phyloP scores from a whole-genome alignment of 2,888 invertebrate species.

The Thereva unica region DNA sequence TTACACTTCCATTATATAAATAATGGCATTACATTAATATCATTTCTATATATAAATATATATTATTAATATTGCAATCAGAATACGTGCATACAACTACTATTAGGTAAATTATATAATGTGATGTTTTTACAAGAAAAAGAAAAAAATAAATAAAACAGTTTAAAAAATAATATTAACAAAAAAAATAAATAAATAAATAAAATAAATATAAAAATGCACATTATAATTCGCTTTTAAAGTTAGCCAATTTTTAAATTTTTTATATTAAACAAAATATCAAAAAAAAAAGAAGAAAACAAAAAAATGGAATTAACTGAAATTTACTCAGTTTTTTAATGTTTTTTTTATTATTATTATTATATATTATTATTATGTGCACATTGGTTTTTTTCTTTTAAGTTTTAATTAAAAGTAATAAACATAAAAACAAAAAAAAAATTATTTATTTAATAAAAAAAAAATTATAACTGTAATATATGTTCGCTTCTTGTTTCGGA shows the following conservation, averaged over 20 bases:
- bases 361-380: constrained; percentile 12
- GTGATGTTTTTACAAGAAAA: constrained; percentile 28
- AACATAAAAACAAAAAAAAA: constrained; percentile 1
- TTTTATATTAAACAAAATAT: constrained; percentile 16
- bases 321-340: constrained; percentile 3
- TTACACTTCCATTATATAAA: no score
- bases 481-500: constrained; percentile 14
- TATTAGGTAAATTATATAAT: constrained; percentile 21
- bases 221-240: constrained; percentile 21
- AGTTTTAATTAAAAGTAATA: constrained; percentile 33
- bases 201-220: constrained; percentile 6
- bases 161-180: constrained; percentile 26
- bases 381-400: constrained; percentile 31
- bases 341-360: neutral
- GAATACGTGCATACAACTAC: constrained; percentile 7
- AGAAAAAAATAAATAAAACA: constrained; percentile 8
- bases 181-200: constrained; percentile 18
- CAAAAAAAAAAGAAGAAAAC: neutral
- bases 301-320: neutral
- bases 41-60: no score
- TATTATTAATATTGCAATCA: no score
- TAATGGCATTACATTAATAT: no score
- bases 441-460: constrained; percentile 8
- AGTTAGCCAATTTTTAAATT: constrained; percentile 22
- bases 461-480: constrained; percentile 13